phyloP scores from a whole-genome alignment of 2,888 invertebrate genomes.

The Sminthurides aquaticus region DNA sequence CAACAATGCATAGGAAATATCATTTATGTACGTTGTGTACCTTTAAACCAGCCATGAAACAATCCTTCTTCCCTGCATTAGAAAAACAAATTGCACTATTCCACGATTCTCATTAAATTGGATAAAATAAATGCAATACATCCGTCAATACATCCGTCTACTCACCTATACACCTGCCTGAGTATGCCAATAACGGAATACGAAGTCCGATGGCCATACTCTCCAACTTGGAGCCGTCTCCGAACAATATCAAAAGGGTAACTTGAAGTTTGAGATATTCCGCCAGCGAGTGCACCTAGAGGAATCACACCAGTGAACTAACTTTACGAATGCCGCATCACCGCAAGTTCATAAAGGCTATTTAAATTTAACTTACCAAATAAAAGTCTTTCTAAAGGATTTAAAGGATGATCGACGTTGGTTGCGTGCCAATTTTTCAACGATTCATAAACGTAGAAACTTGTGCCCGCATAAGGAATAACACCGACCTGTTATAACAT shows the following conservation, averaged over 20 bases:
- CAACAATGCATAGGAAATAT: no score
- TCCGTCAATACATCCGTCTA: no score
- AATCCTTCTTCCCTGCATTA: conserved; percentile 72
- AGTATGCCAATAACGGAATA: conserved; percentile 62
- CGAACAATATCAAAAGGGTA: conserved; percentile 95
- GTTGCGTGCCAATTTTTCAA: conserved; percentile 56
- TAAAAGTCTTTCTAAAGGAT: conserved; percentile 24
- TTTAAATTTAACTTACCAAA: conserved; percentile 28
- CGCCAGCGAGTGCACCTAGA: conserved; percentile 78
- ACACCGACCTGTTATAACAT: conserved; percentile 67
- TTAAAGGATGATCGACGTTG: conserved; percentile 12
- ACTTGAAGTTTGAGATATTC: conserved; percentile 86
- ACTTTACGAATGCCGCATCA: conserved; percentile 1
- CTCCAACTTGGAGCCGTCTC: conserved; percentile 58
- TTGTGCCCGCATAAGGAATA: conserved; percentile 67
- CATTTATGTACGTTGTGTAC: conserved; percentile 77
- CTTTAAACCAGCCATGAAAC: conserved; percentile 87
- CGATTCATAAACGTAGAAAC: conserved; percentile 17
- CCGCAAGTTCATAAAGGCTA: conserved; percentile 3
- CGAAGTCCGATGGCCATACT: conserved; percentile 49
- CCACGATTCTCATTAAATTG: no score
- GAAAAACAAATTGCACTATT: no score
- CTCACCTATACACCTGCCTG: conserved; percentile 62
- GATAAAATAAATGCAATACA: no score
- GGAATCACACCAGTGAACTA: conserved; percentile 26